phyloP scores from a whole-genome alignment of 2,888 invertebrate genomes.

The Drosophila putrida region DNA sequence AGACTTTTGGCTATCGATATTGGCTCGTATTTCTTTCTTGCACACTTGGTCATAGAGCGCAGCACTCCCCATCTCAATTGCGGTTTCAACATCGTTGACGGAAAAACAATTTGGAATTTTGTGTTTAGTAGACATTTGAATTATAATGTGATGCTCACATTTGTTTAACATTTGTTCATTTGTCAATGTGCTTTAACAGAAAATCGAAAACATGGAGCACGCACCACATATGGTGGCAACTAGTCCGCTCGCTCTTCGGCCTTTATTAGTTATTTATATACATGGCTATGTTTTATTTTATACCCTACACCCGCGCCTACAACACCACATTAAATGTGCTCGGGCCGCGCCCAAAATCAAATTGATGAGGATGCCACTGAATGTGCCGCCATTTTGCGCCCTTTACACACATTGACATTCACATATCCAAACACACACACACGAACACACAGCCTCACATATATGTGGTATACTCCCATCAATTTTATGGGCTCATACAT shows the following conservation, averaged over 20 bases:
- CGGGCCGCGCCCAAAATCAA: conserved; percentile 63
- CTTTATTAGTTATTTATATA: conserved; percentile 76
- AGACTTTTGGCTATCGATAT: conserved; percentile 40
- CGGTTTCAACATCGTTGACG: neutral
- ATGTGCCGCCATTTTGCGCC: conserved; percentile 47
- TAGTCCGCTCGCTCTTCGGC: conserved; percentile 15
- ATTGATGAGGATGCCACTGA: conserved; percentile 71
- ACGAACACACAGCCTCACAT: conserved; percentile 8
- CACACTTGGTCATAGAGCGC: conserved; percentile 1
- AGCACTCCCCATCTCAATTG: neutral
- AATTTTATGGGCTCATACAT: conserved; percentile 69
- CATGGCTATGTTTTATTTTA: conserved; percentile 30
- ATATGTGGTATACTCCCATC: conserved; percentile 48
- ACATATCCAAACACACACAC: conserved; percentile 13
- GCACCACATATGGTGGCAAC: neutral
- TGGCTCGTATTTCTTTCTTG: neutral
- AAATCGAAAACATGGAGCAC: neutral
- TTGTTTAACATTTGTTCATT: conserved; percentile 12
- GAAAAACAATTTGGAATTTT: conserved; percentile 5
- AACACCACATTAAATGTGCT: conserved; percentile 68
- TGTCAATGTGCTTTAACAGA: conserved; percentile 21
- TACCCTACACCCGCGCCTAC: conserved; percentile 25
- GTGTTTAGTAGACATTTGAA: conserved; percentile 3
- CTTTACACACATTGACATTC: conserved; percentile 20
- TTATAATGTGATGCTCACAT: neutral